Base-by-base conservation (phyloP, 2,113 vertebrate genomes). In the Todiramphus chloris region DNA sequence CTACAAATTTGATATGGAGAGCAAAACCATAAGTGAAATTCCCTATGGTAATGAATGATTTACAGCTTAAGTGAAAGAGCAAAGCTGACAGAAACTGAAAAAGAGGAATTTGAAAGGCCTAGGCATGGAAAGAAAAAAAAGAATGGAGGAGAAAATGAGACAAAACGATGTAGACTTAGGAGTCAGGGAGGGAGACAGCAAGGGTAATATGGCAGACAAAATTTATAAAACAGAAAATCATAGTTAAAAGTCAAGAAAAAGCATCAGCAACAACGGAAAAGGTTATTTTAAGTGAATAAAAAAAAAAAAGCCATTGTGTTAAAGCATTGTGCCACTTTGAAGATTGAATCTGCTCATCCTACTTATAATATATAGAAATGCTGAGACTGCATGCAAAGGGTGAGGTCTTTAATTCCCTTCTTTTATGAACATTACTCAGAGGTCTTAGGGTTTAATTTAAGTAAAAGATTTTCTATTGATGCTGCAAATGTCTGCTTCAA, bases 401-500 rank as follows among this genome's bases (percentile, higher is more conserved):
- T 55, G 82, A 55, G 41, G 33, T 87, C 50, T 92, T 89, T 58
- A 78, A 94, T 90, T 90, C 72, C 55, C n/a, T 94, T 66, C 55
- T 62, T 90, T 94, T 89, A 46, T 23, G 41, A 48, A 58, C 19
- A 33, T 93, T 74, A 80, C 27, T 82, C 46, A 55, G 37, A 64
- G 37, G 35, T 96, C 73, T 85, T 88, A 28, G 28, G 10, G 39
- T 60, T 89, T 93, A 87, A 85, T 95, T 92, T 28, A 90, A 87
- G 74, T 78, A 58, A 74, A 93, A 90, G 19, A 67, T 92, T 94
- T 95, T 84, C 46, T 56, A 8, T 81, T 90, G 53, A 70, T 87
- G 59, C 30, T 87, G 75, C 90, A 94, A 88, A 20, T 28, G 27
- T 62, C 58, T 39, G 56, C 72, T 84, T 90, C 73, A 79, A 43